Evolutionary conservation across 2,797 vertebrate species (phyloP).

Genomic region (Avahi laniger): DNA sequence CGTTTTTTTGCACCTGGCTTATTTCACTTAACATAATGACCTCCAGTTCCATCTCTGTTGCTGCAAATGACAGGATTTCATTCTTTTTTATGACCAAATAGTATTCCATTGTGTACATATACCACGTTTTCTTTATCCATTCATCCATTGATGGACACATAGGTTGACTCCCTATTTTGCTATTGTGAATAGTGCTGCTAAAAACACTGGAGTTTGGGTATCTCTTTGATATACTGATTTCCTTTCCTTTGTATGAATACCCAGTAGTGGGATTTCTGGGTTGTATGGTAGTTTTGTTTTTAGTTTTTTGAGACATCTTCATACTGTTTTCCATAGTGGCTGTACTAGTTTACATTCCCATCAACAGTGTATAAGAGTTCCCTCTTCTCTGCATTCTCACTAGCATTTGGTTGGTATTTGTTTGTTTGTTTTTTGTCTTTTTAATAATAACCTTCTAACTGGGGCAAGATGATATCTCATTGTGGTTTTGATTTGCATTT

Average conservation of each 20-base stretch:
- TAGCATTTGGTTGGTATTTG: not conserved
- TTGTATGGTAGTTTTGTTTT: not conserved
- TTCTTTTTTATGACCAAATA: not conserved
- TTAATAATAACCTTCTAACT: not conserved
- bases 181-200: not conserved
- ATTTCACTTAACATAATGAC: not conserved
- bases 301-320: not conserved
- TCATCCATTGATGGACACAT: no score
- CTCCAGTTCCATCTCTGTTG: not conserved
- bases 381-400: not conserved
- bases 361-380: not conserved
- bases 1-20: not conserved
- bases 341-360: not conserved
- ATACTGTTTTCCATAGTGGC: not conserved
- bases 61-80: not conserved
- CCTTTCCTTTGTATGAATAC: not conserved
- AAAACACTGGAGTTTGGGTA: no score
- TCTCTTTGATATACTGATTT: not conserved
- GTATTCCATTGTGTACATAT: not conserved
- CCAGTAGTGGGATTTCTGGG: not conserved
- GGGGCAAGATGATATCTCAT: not conserved
- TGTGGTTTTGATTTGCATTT: not conserved
- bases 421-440: not conserved
- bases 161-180: not conserved
- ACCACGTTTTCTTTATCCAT: not conserved